Conservation (phyloP, 2,113 vertebrate genomes). For the Egretta garzetta region DNA sequence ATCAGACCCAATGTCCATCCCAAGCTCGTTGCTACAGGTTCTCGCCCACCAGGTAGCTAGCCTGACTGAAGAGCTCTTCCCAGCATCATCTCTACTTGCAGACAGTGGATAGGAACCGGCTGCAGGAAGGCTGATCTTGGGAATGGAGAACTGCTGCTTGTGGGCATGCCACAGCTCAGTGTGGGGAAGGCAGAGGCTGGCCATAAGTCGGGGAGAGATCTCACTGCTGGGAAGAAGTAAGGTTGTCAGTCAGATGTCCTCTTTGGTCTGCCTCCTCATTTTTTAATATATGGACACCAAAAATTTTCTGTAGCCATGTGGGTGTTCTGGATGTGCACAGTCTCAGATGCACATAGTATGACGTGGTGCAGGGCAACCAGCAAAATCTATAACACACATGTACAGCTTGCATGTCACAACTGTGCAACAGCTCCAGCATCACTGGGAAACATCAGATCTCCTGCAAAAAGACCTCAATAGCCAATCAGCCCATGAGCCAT, state of each 20-base stretch:
- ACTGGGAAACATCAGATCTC: neutral
- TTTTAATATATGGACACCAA: neutral
- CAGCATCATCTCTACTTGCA: neutral
- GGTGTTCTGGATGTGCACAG: neutral
- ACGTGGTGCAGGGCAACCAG: neutral
- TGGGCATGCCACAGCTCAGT: neutral
- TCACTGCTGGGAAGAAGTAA: neutral
- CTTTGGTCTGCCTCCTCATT: neutral
- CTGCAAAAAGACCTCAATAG: neutral
- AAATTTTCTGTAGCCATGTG: neutral
- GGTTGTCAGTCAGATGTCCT: neutral
- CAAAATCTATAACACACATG: neutral
- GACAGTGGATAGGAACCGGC: neutral
- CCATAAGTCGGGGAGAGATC: neutral
- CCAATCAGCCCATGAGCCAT: neutral
- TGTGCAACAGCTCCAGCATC: neutral
- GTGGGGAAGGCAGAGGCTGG: neutral
- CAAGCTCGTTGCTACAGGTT: neutral
- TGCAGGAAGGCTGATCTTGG: neutral
- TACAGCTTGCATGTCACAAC: neutral
- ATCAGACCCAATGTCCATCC: neutral
- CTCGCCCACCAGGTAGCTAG: neutral
- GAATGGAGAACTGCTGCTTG: neutral
- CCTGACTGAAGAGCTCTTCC: neutral
- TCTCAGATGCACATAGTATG: too few relatives aligned